These are phyloP conservation scores for Acropternis orthonyx DNA, from an alignment of 2,797 vertebrate species.

Conservation along the genomic window DNA sequence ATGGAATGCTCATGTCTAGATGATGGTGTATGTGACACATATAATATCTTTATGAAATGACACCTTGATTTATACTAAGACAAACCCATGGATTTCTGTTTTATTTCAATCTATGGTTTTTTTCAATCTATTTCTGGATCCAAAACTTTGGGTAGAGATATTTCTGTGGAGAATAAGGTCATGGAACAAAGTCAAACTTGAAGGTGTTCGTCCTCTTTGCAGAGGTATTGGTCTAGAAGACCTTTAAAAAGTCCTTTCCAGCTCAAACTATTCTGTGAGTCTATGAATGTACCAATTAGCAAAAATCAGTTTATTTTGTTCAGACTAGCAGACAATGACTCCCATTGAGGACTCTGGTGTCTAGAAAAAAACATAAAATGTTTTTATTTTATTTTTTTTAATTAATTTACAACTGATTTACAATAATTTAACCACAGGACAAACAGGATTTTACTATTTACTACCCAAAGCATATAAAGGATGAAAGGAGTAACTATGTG, in stretches of 20 bases:
- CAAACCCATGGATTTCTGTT: neutral
- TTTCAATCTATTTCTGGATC: neutral
- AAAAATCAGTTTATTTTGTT: neutral
- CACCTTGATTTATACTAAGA: neutral
- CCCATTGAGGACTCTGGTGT: neutral
- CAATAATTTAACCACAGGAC: neutral
- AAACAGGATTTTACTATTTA: neutral
- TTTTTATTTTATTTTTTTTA: neutral
- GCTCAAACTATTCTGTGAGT: neutral
- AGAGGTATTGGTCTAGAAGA: neutral
- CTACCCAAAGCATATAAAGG: neutral
- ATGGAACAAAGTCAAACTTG: neutral
- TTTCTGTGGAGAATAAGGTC: neutral
- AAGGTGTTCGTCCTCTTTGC: neutral
- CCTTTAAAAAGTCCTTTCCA: neutral
- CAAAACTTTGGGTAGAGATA: neutral
- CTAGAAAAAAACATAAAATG: neutral
- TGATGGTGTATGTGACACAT: neutral
- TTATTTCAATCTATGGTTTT: neutral
- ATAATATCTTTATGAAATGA: neutral
- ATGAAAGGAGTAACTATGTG: neutral
- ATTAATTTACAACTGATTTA: neutral
- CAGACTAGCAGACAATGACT: neutral
- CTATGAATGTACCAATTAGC: neutral
- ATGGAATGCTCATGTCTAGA: neutral